Percentiles rank a stretch among this genome's conserved stretches.
phyloP scores from a whole-genome alignment of 2,113 vertebrate species.

The Melospiza melodia region DNA sequence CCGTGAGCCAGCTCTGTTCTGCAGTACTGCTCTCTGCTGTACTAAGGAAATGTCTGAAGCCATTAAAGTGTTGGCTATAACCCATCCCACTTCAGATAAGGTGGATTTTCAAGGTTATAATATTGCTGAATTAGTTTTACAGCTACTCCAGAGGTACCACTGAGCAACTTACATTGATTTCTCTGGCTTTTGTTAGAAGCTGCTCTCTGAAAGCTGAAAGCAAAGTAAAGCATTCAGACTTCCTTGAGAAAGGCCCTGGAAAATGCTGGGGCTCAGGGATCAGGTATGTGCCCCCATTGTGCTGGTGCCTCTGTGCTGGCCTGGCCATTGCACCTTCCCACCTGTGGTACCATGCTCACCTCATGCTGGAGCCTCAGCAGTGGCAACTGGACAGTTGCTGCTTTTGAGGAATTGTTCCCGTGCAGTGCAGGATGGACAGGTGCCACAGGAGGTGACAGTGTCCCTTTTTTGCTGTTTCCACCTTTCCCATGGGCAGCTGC shows the following conservation, averaged over 20 bases:
- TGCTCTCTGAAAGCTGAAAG: neutral
- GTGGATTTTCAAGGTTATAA: neutral
- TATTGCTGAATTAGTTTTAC: neutral
- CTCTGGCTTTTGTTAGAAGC: neutral
- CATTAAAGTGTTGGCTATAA: neutral
- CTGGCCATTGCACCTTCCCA: neutral
- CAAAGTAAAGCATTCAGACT: neutral
- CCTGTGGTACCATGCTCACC: neutral
- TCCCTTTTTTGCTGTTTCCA: neutral
- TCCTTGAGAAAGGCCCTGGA: neutral
- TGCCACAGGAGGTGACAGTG: neutral
- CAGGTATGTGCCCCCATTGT: fast-evolving
- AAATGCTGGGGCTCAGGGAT: neutral
- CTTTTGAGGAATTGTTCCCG: neutral
- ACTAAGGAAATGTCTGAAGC: neutral
- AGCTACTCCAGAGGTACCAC: neutral
- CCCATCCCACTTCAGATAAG: neutral
- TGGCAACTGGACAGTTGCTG: fast-evolving
- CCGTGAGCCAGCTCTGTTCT: slow-evolving; percentile 1
- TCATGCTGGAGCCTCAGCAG: neutral
- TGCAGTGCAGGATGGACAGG: fast-evolving
- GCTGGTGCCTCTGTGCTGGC: neutral
- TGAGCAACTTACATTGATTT: neutral
- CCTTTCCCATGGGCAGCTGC: neutral
- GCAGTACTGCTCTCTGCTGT: neutral